Base-by-base conservation (phyloP, 2,797 vertebrate species). In the Uromys caudimaculatus region DNA sequence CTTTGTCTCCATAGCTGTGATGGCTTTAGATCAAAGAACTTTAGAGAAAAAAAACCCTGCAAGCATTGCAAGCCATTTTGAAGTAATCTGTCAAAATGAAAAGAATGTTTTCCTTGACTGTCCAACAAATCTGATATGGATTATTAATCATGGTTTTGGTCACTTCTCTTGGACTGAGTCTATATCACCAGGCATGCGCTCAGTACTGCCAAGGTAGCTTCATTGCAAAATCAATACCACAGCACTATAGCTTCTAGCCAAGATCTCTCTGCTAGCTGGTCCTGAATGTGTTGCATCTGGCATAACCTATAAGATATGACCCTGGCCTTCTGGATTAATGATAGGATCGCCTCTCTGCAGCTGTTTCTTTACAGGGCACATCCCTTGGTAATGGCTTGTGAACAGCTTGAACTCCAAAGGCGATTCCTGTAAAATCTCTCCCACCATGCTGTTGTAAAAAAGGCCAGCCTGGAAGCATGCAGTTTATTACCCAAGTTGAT, bases 341-440 rank as follows among this genome's bases (percentile, higher is more conserved):
- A 75, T 75, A 62, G 67, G 27, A 86, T 77, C 90, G 95, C 91
- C 73, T 90, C 50, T 58, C 54, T 56, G 69, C 54, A 47, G 86
- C 44, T 67, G 32, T 90, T 86, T 88, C 83, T 92, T 95, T 90
- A 96, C 52, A 90, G 76, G 11, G 9, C 44, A 38, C 44, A 47
- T 23, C 85, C 85, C 32, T 94, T 67, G 62, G 73, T 93, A 87
- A 91, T 60, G 69, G 75, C 69, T 95, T 87, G 24, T 79, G 94
- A 95, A 94, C 83, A 97, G 93, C 93, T 95, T 95, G 87, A 94
- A 88, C 64, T 88, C 93, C 47, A 44, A 54, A 91, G 94, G 87
- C 58, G 73, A 69, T 95, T 90, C 87, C 96, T 67, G 38, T 93
- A 64, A 56, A 94, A 90, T 52, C 58, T 94, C 83, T 76, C 64